These are phyloP conservation scores for Chamaetylas fuelleborni DNA, from an alignment of 2,113 vertebrate genomes.

Conservation along the genomic window DNA sequence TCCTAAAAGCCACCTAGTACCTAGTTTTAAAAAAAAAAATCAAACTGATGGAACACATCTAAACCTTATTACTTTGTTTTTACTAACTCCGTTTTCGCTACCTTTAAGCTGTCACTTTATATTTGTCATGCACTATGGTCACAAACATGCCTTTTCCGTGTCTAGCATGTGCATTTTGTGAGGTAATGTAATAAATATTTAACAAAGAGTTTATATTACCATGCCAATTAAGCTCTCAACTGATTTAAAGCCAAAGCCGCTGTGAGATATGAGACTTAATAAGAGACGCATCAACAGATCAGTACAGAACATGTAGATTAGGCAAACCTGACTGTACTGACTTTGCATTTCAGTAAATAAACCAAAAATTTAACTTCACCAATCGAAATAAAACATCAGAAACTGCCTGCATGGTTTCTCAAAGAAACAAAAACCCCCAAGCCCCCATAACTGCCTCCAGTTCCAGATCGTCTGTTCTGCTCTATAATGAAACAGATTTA, in stretches of 20 bases:
- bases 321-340: background rate
- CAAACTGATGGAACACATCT: background rate
- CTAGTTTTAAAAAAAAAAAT: background rate
- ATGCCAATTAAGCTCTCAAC: slow-evolving; percentile 40
- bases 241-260: slow-evolving; percentile 46
- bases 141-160: background rate
- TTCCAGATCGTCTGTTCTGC: background rate
- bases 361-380: background rate
- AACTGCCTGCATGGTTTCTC: background rate
- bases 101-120: slow-evolving; percentile 20
- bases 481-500: background rate
- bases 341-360: background rate
- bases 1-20: background rate
- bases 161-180: slow-evolving; percentile 14
- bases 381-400: background rate
- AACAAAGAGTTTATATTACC: slow-evolving; percentile 49
- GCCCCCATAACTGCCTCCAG: background rate
- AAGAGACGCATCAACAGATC: background rate
- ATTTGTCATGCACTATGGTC: background rate
- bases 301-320: background rate
- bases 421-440: background rate
- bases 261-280: background rate
- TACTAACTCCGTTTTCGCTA: background rate
- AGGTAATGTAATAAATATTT: slow-evolving; percentile 47
- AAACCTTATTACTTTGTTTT: background rate